Percentiles rank a stretch among this genome's conserved stretches.
Conservation (phyloP, 2,797 vertebrate species). For the Anomalospiza imberbis region DNA sequence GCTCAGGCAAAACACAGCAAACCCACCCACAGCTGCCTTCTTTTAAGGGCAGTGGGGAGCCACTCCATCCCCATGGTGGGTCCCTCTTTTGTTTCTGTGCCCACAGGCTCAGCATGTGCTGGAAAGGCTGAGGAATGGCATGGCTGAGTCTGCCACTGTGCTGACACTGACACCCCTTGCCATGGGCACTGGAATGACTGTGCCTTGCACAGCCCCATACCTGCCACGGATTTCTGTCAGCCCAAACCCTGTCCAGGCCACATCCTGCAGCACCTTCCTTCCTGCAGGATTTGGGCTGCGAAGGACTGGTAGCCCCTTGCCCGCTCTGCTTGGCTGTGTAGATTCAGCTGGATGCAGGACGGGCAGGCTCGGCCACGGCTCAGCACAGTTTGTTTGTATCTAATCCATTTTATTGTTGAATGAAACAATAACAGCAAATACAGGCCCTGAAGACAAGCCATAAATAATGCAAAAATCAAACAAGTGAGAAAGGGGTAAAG, state of each 20-base stretch:
- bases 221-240: background rate
- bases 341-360: background rate
- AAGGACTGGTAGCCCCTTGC: fast-evolving
- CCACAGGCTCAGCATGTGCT: fast-evolving
- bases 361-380: background rate
- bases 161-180: background rate
- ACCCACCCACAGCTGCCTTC: background rate
- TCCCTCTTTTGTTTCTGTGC: background rate
- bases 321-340: fast-evolving
- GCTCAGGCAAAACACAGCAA: background rate
- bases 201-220: background rate
- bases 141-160: background rate
- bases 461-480: slow-evolving; percentile 62
- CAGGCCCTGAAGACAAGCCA: slow-evolving; percentile 44
- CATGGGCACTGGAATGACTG: fast-evolving
- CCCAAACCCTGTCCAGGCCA: background rate
- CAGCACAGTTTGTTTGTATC: slow-evolving; percentile 43
- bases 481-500: slow-evolving; percentile 8
- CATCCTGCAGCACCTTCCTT: fast-evolving
- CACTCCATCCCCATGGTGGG: fast-evolving
- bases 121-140: background rate
- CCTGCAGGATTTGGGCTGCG: background rate
- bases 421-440: slow-evolving; percentile 49
- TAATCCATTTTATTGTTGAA: slow-evolving; percentile 47
- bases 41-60: background rate